Conservation (phyloP, 2,888 invertebrate genomes). For the Clanis bilineata region DNA sequence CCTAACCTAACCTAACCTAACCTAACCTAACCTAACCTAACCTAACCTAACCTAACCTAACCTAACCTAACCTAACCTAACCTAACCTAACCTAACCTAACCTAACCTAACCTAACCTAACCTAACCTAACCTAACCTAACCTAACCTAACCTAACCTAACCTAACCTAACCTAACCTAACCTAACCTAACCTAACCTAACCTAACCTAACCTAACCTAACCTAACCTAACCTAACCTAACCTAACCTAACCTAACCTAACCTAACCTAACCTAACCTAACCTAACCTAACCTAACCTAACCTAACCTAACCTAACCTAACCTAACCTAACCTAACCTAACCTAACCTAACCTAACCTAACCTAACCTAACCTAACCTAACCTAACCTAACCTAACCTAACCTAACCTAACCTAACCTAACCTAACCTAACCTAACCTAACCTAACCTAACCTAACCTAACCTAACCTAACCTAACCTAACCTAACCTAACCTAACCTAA, state of each 20-base stretch:
- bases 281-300: too few relatives aligned
- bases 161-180: constrained; percentile 26
- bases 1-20: too few relatives aligned
- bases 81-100: constrained; percentile 31
- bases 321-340: constrained; percentile 11
- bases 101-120: constrained; percentile 31
- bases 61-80: too few relatives aligned
- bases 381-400: constrained; percentile 20
- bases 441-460: constrained; percentile 29
- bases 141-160: constrained; percentile 26
- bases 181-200: constrained; percentile 24
- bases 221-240: constrained; percentile 26
- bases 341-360: constrained; percentile 18
- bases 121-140: constrained; percentile 30
- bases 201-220: constrained; percentile 25
- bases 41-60: too few relatives aligned
- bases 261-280: not conserved
- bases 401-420: constrained; percentile 21
- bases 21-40: too few relatives aligned
- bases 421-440: constrained; percentile 21
- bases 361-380: constrained; percentile 19
- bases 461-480: constrained; percentile 24
- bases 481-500: constrained; percentile 22
- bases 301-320: too few relatives aligned
- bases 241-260: constrained; percentile 17